Percentiles rank a stretch among this genome's conserved stretches.
These are phyloP conservation scores for Oceanites oceanicus DNA, from an alignment of 2,113 vertebrate species.

Conservation along the genomic window DNA sequence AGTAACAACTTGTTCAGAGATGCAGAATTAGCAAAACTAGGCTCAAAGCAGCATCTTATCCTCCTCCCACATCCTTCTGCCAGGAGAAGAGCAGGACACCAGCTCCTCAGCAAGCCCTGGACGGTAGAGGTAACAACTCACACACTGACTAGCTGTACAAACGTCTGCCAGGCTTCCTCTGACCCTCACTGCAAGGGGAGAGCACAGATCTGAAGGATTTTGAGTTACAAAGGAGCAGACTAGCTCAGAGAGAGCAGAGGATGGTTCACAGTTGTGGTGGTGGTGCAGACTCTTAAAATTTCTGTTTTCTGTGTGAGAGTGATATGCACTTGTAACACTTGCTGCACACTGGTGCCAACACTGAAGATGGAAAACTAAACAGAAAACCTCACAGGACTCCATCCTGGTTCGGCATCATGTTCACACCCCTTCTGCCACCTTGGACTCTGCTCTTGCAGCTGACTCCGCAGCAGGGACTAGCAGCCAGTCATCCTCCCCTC, in stretches of 20 bases:
- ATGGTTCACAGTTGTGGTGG: background rate
- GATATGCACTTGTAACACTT: background rate
- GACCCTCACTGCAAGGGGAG: background rate
- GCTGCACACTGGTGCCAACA: background rate
- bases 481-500: background rate
- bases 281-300: background rate
- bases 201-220: background rate
- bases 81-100: background rate
- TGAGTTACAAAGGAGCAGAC: background rate
- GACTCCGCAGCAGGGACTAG: background rate
- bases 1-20: background rate
- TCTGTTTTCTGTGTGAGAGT: background rate
- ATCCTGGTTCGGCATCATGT: background rate
- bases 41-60: background rate
- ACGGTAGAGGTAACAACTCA: background rate
- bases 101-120: background rate
- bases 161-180: background rate
- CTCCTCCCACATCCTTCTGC: background rate
- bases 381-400: background rate
- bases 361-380: background rate
- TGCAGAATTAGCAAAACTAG: background rate
- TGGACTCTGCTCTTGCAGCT: background rate
- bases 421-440: background rate
- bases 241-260: background rate
- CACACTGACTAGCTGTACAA: background rate